Evolutionary conservation across 2,888 invertebrate species (phyloP).

Genomic region (Odontocolon sp.): DNA sequence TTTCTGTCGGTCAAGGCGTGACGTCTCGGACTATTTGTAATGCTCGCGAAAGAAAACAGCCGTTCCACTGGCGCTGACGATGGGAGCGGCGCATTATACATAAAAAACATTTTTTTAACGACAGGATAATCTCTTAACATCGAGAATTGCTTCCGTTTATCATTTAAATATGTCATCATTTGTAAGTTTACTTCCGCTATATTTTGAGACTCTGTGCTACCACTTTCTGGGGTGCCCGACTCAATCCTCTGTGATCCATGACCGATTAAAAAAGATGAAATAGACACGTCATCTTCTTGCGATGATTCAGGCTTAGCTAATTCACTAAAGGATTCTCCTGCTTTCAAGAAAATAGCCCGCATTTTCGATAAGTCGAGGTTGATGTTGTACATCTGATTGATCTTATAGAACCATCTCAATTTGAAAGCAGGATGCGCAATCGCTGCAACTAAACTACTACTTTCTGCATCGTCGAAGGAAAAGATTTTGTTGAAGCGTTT

Average conservation of each 20-base stretch:
- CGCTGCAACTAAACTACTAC: background rate
- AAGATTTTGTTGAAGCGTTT: background rate
- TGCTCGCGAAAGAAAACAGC: conserved; percentile 42
- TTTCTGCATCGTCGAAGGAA: background rate
- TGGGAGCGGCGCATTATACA: background rate
- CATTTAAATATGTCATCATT: background rate
- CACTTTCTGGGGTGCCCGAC: no score
- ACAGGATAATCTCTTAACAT: background rate
- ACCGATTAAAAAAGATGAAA: no score
- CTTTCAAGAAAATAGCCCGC: background rate
- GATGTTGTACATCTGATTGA: background rate
- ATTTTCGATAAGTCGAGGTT: background rate
- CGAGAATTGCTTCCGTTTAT: background rate
- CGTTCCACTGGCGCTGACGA: background rate
- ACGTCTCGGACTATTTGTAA: conserved; percentile 8
- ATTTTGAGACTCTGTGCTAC: no score
- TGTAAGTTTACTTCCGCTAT: no score
- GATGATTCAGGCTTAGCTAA: no score
- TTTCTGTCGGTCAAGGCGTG: background rate
- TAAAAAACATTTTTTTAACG: background rate
- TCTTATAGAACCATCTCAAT: background rate
- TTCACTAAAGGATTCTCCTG: background rate
- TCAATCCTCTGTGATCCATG: no score
- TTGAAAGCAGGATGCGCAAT: conserved; percentile 9
- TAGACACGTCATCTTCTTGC: no score